Evolutionary conservation across 64 coral and sea anemone genomes (phyloP).

Genomic region (Porites australiensis): DNA sequence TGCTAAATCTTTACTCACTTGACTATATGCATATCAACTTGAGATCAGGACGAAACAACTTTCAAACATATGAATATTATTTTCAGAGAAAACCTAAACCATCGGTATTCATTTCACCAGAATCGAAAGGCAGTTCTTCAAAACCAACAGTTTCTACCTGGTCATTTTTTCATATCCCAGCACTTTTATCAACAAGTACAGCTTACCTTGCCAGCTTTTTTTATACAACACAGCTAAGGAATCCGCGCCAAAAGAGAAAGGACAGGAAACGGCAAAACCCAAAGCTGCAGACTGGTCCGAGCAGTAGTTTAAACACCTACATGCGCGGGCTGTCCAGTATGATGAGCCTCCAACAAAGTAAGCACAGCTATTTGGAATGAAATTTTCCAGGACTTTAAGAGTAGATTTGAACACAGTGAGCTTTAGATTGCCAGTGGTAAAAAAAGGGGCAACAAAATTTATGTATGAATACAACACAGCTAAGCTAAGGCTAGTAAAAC

Average conservation of each 20-base stretch:
- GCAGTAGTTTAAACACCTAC: slow-evolving; percentile 3
- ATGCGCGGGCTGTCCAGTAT: background rate
- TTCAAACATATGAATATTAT: background rate
- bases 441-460: no score
- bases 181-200: background rate
- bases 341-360: slow-evolving; percentile 29
- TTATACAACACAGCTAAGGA: background rate
- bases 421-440: background rate
- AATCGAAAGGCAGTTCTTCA: background rate
- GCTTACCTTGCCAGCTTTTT: background rate
- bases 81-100: background rate
- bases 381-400: slow-evolving; percentile 14
- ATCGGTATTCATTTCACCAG: background rate
- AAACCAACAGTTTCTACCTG: slow-evolving; percentile 7
- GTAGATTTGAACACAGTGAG: background rate
- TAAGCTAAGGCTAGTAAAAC: no score
- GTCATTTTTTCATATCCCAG: slow-evolving; percentile 32
- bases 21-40: no score
- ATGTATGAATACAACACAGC: no score
- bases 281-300: slow-evolving; percentile 4
- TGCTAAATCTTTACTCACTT: no score
- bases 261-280: background rate
- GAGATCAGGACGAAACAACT: no score
- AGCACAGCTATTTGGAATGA: slow-evolving; percentile 34
- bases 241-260: background rate